phyloP scores from a whole-genome alignment of 2,113 vertebrate genomes.

The Ophiodon elongatus region DNA sequence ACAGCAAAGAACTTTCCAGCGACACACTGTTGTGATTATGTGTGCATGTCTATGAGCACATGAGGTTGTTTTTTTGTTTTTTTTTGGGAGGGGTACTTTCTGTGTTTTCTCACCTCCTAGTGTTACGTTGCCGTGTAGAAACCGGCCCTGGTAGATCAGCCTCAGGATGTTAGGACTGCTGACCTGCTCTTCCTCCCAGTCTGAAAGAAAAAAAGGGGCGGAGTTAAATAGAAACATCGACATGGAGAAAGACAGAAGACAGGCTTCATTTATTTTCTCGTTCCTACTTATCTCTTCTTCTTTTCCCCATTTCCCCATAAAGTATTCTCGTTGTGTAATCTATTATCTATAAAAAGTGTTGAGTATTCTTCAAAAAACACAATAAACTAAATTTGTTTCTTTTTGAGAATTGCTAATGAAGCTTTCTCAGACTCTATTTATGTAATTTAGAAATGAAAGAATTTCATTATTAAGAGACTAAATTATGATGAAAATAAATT shows the following conservation, averaged over 20 bases:
- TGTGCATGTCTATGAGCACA: slow-evolving; percentile 33
- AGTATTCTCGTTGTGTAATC: background rate
- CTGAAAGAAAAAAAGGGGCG: slow-evolving; percentile 77
- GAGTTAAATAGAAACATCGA: slow-evolving; percentile 11
- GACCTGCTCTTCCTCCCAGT: slow-evolving; percentile 98
- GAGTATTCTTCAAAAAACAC: background rate
- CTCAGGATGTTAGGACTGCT: slow-evolving; percentile 97
- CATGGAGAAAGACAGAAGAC: background rate
- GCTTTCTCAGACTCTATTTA: background rate
- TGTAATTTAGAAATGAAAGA: background rate
- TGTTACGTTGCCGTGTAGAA: slow-evolving; percentile 98
- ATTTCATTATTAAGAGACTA: background rate
- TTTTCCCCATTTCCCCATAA: background rate
- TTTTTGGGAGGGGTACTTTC: slow-evolving; percentile 19
- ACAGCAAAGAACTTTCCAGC: slow-evolving; percentile 76
- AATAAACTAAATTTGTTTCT: background rate
- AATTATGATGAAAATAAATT: slow-evolving; percentile 3
- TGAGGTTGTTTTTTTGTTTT: background rate
- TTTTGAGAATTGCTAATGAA: background rate
- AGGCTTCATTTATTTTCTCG: background rate
- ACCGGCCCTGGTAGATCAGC: slow-evolving; percentile 99
- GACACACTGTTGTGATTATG: slow-evolving; percentile 60
- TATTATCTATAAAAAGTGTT: background rate
- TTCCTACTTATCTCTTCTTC: background rate
- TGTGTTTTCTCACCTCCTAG: slow-evolving; percentile 91